A percentile compares a stretch with the other conserved stretches of the same genome.
These are phyloP conservation scores for Acleris holmiana DNA, from an alignment of 2,888 invertebrate species.

Conservation along the genomic window DNA sequence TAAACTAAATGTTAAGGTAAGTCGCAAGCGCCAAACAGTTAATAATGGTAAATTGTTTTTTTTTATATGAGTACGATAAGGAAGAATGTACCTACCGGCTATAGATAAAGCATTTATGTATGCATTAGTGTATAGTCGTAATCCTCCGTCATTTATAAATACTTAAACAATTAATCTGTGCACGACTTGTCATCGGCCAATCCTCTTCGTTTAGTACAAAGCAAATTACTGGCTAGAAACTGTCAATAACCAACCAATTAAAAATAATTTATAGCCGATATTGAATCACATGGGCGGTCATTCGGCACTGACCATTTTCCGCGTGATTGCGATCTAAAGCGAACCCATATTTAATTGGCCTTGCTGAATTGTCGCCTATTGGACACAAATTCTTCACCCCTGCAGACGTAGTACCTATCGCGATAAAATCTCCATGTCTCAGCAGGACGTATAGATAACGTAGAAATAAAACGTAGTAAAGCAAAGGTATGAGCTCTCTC, in stretches of 20 bases:
- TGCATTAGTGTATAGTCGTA: too few relatives aligned
- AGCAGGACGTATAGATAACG: conserved; percentile 26
- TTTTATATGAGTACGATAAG: too few relatives aligned
- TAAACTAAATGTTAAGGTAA: too few relatives aligned
- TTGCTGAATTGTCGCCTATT: conserved; percentile 28
- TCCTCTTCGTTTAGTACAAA: too few relatives aligned
- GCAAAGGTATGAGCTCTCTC: conserved; percentile 1
- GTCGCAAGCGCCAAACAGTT: too few relatives aligned
- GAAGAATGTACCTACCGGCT: too few relatives aligned
- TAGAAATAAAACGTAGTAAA: conserved; percentile 20
- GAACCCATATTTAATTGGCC: conserved; percentile 26
- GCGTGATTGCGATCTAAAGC: conserved; percentile 16
- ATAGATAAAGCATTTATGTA: too few relatives aligned
- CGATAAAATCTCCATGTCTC: conserved; percentile 31
- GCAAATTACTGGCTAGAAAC: neutral
- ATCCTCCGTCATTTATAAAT: too few relatives aligned
- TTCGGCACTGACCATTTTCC: conserved; percentile 27
- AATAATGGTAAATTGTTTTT: too few relatives aligned
- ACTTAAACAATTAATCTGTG: too few relatives aligned
- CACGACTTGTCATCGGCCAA: too few relatives aligned
- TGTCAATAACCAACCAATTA: conserved; percentile 5
- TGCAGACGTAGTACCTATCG: conserved; percentile 7
- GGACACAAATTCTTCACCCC: conserved; percentile 27
- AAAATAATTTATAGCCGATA: conserved; percentile 6
- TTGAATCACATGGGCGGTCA: conserved; percentile 16